Conservation (phyloP, 2,113 vertebrate species). For the Ctenomys sociabilis region DNA sequence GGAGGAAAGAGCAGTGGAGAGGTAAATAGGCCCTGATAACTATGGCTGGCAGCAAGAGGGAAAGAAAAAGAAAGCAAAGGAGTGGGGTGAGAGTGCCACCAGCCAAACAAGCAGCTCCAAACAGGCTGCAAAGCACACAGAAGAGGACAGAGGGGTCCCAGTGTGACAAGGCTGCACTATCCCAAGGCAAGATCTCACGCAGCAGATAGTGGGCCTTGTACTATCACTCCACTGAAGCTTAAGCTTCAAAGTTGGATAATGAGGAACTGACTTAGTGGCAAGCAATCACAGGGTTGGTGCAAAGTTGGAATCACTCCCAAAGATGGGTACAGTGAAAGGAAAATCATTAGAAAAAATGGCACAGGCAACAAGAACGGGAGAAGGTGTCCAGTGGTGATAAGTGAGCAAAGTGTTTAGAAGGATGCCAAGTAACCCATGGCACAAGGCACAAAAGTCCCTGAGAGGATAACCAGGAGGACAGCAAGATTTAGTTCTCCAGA, state of each 20-base stretch:
- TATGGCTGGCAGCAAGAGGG: neutral
- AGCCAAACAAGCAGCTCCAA: neutral
- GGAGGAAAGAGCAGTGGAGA: neutral
- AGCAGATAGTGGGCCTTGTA: neutral
- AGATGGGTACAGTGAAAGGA: neutral
- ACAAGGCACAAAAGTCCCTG: neutral
- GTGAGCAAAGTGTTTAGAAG: neutral
- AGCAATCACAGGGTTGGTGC: neutral
- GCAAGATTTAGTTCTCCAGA: neutral
- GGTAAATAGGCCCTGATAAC: neutral
- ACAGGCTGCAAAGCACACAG: neutral
- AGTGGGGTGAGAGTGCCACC: neutral
- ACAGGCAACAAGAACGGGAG: neutral
- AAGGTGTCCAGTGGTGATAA: neutral
- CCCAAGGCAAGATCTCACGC: neutral
- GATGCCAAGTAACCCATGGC: neutral
- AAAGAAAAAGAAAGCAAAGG: neutral
- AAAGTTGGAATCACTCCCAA: neutral
- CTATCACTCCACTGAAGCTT: neutral
- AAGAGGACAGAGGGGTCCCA: neutral
- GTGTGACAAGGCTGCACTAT: fast-evolving
- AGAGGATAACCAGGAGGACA: neutral
- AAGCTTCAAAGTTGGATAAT: neutral
- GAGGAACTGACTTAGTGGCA: neutral
- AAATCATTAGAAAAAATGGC: neutral